phyloP scores from a whole-genome alignment of 2,888 invertebrate species.

The Philonicus albiceps region DNA sequence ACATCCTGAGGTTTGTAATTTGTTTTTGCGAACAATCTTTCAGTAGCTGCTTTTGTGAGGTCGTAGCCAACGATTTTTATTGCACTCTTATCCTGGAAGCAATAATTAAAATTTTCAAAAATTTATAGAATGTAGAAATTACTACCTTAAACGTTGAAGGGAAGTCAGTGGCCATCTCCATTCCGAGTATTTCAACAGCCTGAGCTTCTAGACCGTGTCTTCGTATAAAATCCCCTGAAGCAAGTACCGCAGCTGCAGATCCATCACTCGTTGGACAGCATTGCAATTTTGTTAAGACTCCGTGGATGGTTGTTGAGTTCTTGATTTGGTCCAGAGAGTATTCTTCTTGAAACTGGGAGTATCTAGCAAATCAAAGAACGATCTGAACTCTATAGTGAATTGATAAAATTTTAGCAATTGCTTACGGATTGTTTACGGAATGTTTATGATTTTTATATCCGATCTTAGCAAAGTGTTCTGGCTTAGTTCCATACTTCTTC shows the following conservation, averaged over 20 bases:
- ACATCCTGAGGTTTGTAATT: constrained; percentile 81
- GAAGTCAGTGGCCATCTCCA: constrained; percentile 96
- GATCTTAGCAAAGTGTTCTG: constrained; percentile 95
- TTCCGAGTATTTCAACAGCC: constrained; percentile 95
- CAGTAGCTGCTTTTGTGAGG: constrained; percentile 87
- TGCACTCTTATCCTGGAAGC: constrained; percentile 56
- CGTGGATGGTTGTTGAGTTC: constrained; percentile 87
- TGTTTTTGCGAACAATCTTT: constrained; percentile 77
- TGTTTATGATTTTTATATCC: constrained; percentile 98
- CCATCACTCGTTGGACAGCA: constrained; percentile 99
- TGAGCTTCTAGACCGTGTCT: constrained; percentile 80
- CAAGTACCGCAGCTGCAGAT: constrained; percentile 91
- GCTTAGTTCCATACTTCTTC: constrained; percentile 82
- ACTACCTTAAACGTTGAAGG: constrained; percentile 80
- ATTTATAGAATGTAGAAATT: background rate
- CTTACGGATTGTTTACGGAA: constrained; percentile 92
- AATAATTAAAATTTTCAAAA: background rate
- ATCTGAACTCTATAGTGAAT: background rate
- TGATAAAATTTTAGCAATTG: constrained; percentile 47
- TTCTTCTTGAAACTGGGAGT: constrained; percentile 93
- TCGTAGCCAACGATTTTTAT: constrained; percentile 80
- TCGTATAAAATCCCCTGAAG: constrained; percentile 89
- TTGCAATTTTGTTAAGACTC: constrained; percentile 93
- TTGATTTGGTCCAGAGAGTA: constrained; percentile 91
- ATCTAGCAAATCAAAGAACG: constrained; percentile 62